phyloP scores from a whole-genome alignment of 2,888 invertebrate species.

The Beris chalybata region DNA sequence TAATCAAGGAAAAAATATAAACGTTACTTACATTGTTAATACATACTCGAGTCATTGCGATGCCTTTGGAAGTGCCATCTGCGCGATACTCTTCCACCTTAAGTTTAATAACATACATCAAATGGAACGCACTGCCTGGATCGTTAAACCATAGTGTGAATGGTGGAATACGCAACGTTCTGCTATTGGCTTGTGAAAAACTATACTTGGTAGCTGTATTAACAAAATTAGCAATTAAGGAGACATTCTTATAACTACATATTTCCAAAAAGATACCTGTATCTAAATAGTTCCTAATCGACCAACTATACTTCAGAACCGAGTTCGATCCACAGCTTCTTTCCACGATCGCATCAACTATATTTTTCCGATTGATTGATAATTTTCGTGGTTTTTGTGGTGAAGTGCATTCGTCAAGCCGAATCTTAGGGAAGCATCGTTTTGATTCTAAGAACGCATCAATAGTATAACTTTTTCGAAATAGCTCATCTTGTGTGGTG shows the following conservation, averaged over 20 bases:
- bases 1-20: neutral
- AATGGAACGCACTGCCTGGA: neutral
- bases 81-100: slow-evolving; percentile 6
- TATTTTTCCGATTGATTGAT: slow-evolving; percentile 18
- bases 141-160: slow-evolving; percentile 29
- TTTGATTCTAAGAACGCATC: neutral
- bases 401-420: slow-evolving; percentile 15
- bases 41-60: slow-evolving; percentile 9
- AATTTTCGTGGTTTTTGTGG: slow-evolving; percentile 16
- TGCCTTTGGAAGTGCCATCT: neutral
- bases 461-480: slow-evolving; percentile 14
- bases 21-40: neutral
- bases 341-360: slow-evolving; percentile 24
- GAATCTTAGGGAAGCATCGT: slow-evolving; percentile 30
- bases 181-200: neutral
- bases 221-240: neutral
- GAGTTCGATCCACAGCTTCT: slow-evolving; percentile 32
- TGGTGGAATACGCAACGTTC: slow-evolving; percentile 17
- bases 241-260: neutral
- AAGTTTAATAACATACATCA: slow-evolving; percentile 16
- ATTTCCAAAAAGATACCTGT: slow-evolving; percentile 6
- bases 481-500: slow-evolving; percentile 8
- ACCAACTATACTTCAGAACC: slow-evolving; percentile 26
- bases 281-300: slow-evolving; percentile 32
- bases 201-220: neutral